Percentiles rank a stretch among this genome's conserved stretches.
These are phyloP conservation scores for Proales similis DNA, from an alignment of 1,140 invertebrate species.

Conservation along the genomic window DNA sequence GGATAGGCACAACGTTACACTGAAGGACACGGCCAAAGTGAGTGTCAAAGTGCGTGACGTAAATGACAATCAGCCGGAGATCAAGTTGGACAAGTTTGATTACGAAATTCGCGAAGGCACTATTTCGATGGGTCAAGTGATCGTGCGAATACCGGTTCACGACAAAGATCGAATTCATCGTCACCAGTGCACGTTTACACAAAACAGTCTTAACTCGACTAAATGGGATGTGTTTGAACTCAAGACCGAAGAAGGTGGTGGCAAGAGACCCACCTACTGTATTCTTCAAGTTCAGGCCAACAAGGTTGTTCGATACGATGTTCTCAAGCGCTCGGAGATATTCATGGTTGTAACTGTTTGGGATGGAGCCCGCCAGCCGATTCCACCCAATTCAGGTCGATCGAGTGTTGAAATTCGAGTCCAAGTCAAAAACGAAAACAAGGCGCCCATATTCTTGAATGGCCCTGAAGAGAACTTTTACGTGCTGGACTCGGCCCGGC, in stretches of 20 bases:
- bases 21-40: too few relatives aligned
- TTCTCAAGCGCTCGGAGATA: constrained; percentile 7
- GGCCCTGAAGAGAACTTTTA: constrained; percentile 28
- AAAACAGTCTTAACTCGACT: too few relatives aligned
- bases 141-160: constrained; percentile 21
- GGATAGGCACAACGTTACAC: too few relatives aligned
- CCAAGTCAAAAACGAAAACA: constrained; percentile 21
- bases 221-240: too few relatives aligned
- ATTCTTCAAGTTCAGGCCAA: constrained; percentile 21
- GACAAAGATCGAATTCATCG: too few relatives aligned
- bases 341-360: constrained; percentile 2
- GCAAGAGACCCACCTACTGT: constrained; percentile 28
- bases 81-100: constrained; percentile 13
- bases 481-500: constrained; percentile 1
- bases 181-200: too few relatives aligned
- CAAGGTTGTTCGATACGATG: constrained; percentile 32
- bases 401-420: constrained; percentile 17
- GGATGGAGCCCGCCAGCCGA: not conserved
- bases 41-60: constrained; percentile 15
- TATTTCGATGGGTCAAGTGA: constrained; percentile 13
- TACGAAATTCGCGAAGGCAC: constrained; percentile 22
- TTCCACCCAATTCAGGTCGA: constrained; percentile 5
- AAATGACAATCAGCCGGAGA: constrained; percentile 32
- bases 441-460: constrained; percentile 19
- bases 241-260: too few relatives aligned